Conservation (phyloP, 2,797 vertebrate genomes). For the Coracias cyanogaster region DNA sequence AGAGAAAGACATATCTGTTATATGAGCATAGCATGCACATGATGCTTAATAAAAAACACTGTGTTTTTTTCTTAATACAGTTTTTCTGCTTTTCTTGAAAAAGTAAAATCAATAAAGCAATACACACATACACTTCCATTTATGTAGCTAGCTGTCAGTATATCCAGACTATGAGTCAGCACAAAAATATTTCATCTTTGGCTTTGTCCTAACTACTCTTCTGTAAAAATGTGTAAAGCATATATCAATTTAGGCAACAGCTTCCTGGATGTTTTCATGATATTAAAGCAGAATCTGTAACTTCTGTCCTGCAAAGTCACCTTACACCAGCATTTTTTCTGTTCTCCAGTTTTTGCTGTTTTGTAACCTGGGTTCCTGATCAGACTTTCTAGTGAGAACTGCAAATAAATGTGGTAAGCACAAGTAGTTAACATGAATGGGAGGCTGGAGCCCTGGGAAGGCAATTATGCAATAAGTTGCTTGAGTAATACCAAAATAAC, state of each 20-base stretch:
- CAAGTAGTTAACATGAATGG: not conserved
- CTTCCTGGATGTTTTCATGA: not conserved
- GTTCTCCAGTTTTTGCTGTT: accelerated
- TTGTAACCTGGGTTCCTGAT: not conserved
- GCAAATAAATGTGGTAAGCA: not conserved
- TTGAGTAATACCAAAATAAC: not conserved
- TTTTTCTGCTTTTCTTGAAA: not conserved
- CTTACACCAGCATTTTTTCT: not conserved
- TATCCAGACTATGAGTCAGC: not conserved
- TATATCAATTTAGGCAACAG: not conserved
- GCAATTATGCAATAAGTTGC: not conserved
- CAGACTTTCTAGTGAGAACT: not conserved
- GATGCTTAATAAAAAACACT: not conserved
- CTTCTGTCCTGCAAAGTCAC: not conserved
- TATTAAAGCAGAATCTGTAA: not conserved
- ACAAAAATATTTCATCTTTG: not conserved
- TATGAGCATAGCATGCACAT: not conserved
- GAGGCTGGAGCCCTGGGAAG: not conserved
- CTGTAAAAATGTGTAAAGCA: not conserved
- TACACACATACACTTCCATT: not conserved
- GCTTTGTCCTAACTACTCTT: not conserved
- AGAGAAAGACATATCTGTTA: not conserved
- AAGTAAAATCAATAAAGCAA: not conserved
- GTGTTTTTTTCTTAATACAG: not conserved
- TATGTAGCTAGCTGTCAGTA: not conserved